Evolutionary conservation across 2,113 vertebrate genomes (phyloP), one percentile per base, ranked within the genome.

Genomic region (Lethenteron reissneri): DNA sequence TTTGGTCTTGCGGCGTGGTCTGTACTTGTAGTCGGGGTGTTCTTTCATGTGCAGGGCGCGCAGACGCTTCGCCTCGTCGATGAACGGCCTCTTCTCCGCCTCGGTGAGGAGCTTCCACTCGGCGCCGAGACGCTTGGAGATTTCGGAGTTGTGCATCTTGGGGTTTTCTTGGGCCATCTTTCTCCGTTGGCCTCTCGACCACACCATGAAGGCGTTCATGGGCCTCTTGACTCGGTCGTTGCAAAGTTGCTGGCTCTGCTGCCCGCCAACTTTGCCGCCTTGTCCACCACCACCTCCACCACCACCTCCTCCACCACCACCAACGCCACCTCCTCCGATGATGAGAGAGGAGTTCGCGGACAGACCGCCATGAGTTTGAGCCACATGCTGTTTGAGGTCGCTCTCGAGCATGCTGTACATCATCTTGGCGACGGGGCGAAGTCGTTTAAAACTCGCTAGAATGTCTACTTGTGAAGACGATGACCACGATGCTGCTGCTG

Each of bases 21-120:
- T 82, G 83, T 97, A 97, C 80, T 97, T 97, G 79, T 97, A 97
- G 83, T 97, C 92, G n/a, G 92, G 92, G 78, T 92, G 89, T 74
- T 97, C 90, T 82, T 97, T 97, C 92, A 97, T 97, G 81, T 97
- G 92, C 90, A 94, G 87, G 72, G 92, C 92, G 17, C 90, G 82
- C 78, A 96, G 85, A 17, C 92, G 82, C 76, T 96, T 96, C 73
- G 92, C 92, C 80, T 96, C 92, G 80, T 95, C 91, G 76, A 94
- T 96, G 82, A 95, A 96, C 57, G 91, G 91, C 77, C 91, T 82
- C 75, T 96, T 96, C 80, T 96, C 91, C 1, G 89, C 82, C 80
- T 96, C 90, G 7, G 82, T 89, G 73, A 95, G 85, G 81, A 96
- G 84, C 82, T 92, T 92, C 89, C 89, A 92, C 80, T 92, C 89